These are phyloP conservation scores for Odontophorus gujanensis DNA, from an alignment of 2,113 vertebrate genomes.

Conservation along the genomic window DNA sequence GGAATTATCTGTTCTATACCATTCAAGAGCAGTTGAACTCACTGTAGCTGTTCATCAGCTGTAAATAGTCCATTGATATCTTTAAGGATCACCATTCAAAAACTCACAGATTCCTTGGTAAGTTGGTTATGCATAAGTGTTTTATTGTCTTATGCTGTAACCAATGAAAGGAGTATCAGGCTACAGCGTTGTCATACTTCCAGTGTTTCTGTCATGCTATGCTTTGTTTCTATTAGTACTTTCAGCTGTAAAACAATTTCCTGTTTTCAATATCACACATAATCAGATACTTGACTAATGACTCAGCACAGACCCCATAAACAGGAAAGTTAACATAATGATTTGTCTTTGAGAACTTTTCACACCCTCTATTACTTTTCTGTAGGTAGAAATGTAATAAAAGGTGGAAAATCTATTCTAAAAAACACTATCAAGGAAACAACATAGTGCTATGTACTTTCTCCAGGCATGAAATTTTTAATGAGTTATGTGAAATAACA, in stretches of 20 bases:
- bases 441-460: not conserved
- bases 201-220: not conserved
- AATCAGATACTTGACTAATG: not conserved
- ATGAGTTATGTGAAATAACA: slow-evolving; percentile 3
- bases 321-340: not conserved
- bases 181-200: not conserved
- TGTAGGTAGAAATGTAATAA: not conserved
- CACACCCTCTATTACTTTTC: not conserved
- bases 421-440: not conserved
- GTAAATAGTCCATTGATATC: not conserved
- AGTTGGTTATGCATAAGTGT: not conserved
- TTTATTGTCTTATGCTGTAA: not conserved
- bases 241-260: not conserved
- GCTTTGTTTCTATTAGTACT: not conserved
- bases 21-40: not conserved
- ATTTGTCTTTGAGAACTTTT: not conserved
- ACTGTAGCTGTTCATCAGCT: not conserved
- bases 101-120: not conserved
- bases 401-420: not conserved
- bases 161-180: not conserved
- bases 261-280: not conserved
- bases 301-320: not conserved
- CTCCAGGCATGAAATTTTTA: not conserved
- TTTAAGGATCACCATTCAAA: not conserved
- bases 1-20: too few relatives aligned